These are phyloP conservation scores for Glareola pratincola DNA, from an alignment of 2,113 vertebrate genomes.

Conservation along the genomic window DNA sequence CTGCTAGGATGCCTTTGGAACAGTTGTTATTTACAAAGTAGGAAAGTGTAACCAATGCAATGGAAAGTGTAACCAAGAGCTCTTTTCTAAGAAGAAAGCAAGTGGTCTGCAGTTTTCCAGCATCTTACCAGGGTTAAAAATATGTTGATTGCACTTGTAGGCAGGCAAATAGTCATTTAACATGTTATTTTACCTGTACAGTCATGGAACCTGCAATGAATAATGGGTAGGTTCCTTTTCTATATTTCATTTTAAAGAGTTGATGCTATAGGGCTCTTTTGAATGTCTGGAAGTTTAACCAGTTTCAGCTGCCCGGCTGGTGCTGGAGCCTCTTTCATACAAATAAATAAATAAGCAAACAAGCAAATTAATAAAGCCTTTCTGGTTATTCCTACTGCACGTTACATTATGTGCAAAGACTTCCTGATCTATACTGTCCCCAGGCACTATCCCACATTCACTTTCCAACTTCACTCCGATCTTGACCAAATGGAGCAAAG, in stretches of 20 bases:
- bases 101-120: neutral
- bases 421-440: neutral
- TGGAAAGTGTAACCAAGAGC: neutral
- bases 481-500: neutral
- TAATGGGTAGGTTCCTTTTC: neutral
- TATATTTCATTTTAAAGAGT: neutral
- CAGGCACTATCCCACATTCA: neutral
- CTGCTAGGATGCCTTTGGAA: neutral
- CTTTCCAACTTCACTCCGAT: neutral
- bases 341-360: neutral
- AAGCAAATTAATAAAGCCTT: neutral
- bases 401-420: neutral
- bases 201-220: neutral
- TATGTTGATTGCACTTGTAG: neutral
- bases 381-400: neutral
- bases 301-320: neutral
- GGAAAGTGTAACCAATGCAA: neutral
- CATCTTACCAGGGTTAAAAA: conserved; percentile 7
- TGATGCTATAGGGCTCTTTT: neutral
- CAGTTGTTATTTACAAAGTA: neutral
- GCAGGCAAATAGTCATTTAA: neutral
- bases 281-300: neutral
- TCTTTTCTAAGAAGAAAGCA: conserved; percentile 10
- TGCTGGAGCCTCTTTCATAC: neutral
- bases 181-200: neutral